Conservation (phyloP, 2,888 invertebrate genomes). For the Ceriagrion tenellum region DNA sequence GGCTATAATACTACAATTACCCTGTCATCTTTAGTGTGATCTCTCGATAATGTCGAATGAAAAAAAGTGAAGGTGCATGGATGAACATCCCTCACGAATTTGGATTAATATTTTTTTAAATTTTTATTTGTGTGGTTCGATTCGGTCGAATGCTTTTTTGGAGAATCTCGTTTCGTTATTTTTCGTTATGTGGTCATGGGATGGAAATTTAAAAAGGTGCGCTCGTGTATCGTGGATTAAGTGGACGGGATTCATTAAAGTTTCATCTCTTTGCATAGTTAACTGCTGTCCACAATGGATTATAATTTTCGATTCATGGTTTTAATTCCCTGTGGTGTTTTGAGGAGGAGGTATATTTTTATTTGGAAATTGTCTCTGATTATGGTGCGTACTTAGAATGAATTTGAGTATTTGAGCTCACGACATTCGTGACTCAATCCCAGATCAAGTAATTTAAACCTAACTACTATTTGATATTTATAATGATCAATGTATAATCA, state of each 20-base stretch:
- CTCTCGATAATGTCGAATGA: background rate
- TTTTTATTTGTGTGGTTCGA: background rate
- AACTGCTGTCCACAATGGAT: background rate
- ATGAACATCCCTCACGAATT: background rate
- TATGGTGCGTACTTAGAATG: too few species aligned
- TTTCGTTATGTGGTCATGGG: background rate
- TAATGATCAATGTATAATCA: too few species aligned
- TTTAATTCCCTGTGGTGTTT: background rate
- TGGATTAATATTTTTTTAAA: background rate
- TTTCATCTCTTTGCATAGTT: background rate
- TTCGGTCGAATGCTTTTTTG: background rate
- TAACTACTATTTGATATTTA: too few species aligned
- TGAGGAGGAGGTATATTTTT: background rate
- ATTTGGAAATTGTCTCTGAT: background rate
- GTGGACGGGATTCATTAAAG: background rate
- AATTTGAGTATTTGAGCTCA: too few species aligned
- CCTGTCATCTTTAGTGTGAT: background rate
- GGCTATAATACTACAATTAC: slow-evolving; percentile 3
- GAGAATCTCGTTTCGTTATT: background rate
- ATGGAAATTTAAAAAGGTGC: background rate
- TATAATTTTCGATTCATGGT: background rate
- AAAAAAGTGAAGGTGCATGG: background rate
- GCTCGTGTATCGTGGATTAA: background rate
- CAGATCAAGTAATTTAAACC: too few species aligned
- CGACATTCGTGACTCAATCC: too few species aligned